phyloP scores from a whole-genome alignment of 2,113 vertebrate species.

The Crotophaga sulcirostris region DNA sequence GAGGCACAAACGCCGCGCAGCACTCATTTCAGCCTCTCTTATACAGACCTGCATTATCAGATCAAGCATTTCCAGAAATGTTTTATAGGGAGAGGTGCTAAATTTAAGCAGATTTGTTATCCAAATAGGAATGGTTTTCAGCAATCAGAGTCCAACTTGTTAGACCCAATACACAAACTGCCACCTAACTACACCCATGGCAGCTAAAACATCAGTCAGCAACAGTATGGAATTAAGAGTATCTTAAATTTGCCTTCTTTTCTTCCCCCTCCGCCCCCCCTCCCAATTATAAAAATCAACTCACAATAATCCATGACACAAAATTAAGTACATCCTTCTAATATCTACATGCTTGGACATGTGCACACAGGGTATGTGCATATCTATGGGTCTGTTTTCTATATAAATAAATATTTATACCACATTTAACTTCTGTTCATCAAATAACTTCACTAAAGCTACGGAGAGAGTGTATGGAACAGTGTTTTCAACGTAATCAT shows the following conservation, averaged over 20 bases:
- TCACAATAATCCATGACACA: slow-evolving; percentile 3
- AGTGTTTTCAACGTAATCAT: neutral
- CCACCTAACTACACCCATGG: slow-evolving; percentile 4
- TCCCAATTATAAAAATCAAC: slow-evolving; percentile 32
- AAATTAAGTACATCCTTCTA: slow-evolving; percentile 40
- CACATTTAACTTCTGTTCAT: slow-evolving; percentile 50
- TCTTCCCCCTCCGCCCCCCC: neutral
- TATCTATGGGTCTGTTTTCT: neutral
- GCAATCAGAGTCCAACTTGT: slow-evolving; percentile 34
- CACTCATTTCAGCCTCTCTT: slow-evolving; percentile 2
- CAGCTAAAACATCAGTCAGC: slow-evolving; percentile 48
- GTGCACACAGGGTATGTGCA: slow-evolving; percentile 36
- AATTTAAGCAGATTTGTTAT: neutral
- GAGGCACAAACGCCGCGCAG: neutral
- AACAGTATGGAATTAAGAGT: slow-evolving; percentile 52
- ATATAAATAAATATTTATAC: slow-evolving; percentile 56
- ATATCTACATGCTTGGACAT: slow-evolving; percentile 27
- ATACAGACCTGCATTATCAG: neutral
- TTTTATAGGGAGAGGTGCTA: neutral
- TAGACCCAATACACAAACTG: slow-evolving; percentile 49
- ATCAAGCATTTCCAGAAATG: slow-evolving; percentile 43
- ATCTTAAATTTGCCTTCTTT: neutral
- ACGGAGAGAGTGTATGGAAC: neutral
- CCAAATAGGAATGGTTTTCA: slow-evolving; percentile 54
- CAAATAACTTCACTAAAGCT: slow-evolving; percentile 4